Conservation (phyloP, 2,113 vertebrate species). For the Chinchilla lanigera region DNA sequence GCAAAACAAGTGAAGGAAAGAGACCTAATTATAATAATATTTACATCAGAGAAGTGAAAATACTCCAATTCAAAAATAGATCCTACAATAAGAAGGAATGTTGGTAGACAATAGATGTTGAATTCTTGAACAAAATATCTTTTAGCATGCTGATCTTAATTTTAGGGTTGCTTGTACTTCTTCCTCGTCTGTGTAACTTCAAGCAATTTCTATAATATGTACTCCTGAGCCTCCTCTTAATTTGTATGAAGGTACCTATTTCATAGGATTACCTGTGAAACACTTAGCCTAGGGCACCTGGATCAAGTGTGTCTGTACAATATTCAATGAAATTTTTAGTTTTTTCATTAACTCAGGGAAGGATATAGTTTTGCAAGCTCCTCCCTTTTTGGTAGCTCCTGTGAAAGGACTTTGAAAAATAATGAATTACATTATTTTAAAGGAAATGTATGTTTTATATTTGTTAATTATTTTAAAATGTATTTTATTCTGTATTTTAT, state of each 20-base stretch:
- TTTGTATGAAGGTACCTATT: not conserved
- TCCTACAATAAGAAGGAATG: not conserved
- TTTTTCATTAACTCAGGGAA: not conserved
- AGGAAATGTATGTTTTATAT: not conserved
- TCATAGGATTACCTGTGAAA: not conserved
- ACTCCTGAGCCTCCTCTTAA: not conserved
- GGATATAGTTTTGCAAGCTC: not conserved
- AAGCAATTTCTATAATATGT: not conserved
- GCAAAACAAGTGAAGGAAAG: slow-evolving; percentile 9
- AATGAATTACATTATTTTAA: not conserved
- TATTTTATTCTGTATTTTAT: not conserved
- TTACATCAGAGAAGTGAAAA: slow-evolving; percentile 30
- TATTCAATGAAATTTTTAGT: not conserved
- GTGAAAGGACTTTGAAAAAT: not conserved
- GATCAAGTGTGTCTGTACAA: not conserved
- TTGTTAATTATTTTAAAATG: not conserved
- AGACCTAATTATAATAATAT: slow-evolving; percentile 19
- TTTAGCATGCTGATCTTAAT: not conserved
- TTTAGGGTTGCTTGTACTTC: not conserved
- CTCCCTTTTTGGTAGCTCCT: not conserved
- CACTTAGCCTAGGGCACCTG: not conserved
- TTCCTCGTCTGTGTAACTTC: not conserved
- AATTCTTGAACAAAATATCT: not conserved
- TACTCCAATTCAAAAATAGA: slow-evolving; percentile 8
- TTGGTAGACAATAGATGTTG: not conserved